phyloP scores from a whole-genome alignment of 1,140 invertebrate genomes.

The Apis mellifera region DNA sequence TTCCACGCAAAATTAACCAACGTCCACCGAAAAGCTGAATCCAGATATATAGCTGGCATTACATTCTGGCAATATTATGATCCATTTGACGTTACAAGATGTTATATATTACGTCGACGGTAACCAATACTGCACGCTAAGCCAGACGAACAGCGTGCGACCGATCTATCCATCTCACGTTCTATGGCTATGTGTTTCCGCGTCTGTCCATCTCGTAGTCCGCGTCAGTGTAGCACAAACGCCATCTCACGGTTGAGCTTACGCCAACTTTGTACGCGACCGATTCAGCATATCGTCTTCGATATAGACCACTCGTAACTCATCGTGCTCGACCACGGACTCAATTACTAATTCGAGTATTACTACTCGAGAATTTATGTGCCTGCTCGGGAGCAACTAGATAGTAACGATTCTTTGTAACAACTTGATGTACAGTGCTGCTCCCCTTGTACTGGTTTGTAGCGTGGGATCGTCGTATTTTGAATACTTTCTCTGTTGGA shows the following conservation, averaged over 20 bases:
- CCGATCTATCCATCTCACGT: background rate
- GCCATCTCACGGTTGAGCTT: constrained; percentile 39
- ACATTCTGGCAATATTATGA: constrained; percentile 67
- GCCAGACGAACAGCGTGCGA: constrained; percentile 63
- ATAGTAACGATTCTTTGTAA: no score
- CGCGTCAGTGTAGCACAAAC: background rate
- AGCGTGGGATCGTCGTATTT: no score
- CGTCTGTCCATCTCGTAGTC: background rate
- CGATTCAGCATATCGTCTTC: constrained; percentile 65
- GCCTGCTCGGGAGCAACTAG: no score
- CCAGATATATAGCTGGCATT: constrained; percentile 68
- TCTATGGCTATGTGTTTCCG: constrained; percentile 3
- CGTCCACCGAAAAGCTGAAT: constrained; percentile 48
- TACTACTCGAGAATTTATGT: background rate
- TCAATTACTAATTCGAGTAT: constrained; percentile 48
- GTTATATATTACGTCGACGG: constrained; percentile 66
- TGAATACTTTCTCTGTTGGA: no score
- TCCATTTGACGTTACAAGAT: constrained; percentile 69
- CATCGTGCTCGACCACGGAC: constrained; percentile 36
- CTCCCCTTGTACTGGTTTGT: no score
- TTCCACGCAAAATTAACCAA: constrained; percentile 63
- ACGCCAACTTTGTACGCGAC: constrained; percentile 56
- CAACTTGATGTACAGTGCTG: no score
- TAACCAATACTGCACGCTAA: constrained; percentile 68
- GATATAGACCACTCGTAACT: constrained; percentile 61